Percentiles rank a stretch among this genome's conserved stretches.
Conservation (phyloP, 2,113 vertebrate species). For the Pseudorectes ferrugineus region DNA sequence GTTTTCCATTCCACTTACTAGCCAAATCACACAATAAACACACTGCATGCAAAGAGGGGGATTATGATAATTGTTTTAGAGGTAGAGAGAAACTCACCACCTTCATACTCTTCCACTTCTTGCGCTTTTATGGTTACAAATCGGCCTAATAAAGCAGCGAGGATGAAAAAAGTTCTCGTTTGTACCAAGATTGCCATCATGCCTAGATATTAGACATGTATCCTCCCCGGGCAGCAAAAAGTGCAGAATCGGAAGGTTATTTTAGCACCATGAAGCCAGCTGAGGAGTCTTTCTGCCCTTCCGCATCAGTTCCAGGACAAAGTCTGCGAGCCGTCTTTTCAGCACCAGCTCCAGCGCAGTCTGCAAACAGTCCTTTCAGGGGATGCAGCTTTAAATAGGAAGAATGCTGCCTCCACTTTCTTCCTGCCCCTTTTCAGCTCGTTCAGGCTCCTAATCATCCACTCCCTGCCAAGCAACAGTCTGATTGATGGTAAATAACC, state of each 20-base stretch:
- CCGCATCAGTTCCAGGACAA: conserved; percentile 68
- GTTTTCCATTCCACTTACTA: background rate
- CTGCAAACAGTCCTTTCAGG: conserved; percentile 73
- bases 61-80: background rate
- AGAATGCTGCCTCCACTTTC: conserved; percentile 82
- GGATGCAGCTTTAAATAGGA: conserved; percentile 84
- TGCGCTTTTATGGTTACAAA: conserved; percentile 72
- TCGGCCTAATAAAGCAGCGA: conserved; percentile 72
- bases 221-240: conserved; percentile 54
- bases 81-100: conserved; percentile 68
- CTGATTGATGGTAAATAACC: conserved; percentile 85
- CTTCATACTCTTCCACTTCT: conserved; percentile 72
- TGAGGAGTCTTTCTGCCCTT: conserved; percentile 33
- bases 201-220: conserved; percentile 73
- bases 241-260: conserved; percentile 44
- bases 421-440: conserved; percentile 82
- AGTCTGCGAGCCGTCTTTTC: conserved; percentile 52
- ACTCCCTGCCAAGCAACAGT: conserved; percentile 77
- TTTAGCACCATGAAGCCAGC: conserved; percentile 75
- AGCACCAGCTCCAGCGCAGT: conserved; percentile 69
- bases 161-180: conserved; percentile 71
- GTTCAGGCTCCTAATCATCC: conserved; percentile 76
- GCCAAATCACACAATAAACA: background rate
- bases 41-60: background rate
- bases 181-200: conserved; percentile 73